Evolutionary conservation across 2,888 invertebrate species (phyloP).

Genomic region (Oeneis ivallda): DNA sequence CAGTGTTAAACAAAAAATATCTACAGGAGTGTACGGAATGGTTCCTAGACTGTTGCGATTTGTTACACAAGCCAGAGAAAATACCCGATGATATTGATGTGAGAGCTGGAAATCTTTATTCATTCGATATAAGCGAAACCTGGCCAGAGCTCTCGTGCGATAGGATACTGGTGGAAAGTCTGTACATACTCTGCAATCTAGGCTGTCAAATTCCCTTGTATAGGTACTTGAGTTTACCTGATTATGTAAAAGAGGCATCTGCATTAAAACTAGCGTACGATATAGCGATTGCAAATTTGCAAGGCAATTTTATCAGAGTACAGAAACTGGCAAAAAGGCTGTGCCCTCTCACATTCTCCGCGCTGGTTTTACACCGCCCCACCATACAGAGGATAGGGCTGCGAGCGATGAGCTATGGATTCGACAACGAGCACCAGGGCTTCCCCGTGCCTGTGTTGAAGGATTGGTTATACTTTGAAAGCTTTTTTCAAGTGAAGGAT

Average conservation of each 20-base stretch:
- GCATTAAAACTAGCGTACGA: constrained; percentile 72
- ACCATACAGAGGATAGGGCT: constrained; percentile 82
- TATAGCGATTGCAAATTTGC: constrained; percentile 81
- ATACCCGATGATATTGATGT: constrained; percentile 17
- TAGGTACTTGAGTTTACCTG: constrained; percentile 73
- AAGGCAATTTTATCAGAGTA: constrained; percentile 82
- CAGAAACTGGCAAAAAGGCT: constrained; percentile 72
- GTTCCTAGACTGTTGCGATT: constrained; percentile 82
- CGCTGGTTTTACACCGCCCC: constrained; percentile 76
- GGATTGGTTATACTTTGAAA: too few species aligned
- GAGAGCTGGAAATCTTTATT: constrained; percentile 24
- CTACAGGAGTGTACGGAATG: constrained; percentile 87
- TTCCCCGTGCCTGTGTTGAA: too few species aligned
- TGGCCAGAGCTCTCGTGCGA: constrained; percentile 50
- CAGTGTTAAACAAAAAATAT: constrained; percentile 86
- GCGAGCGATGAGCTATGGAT: too few species aligned
- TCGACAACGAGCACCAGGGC: too few species aligned
- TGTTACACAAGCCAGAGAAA: constrained; percentile 37
- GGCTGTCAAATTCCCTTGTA: constrained; percentile 82
- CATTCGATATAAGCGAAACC: constrained; percentile 37
- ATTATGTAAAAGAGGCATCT: constrained; percentile 65
- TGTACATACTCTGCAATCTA: constrained; percentile 86
- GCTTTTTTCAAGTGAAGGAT: too few species aligned
- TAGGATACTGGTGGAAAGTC: constrained; percentile 83
- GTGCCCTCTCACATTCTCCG: constrained; percentile 79